phyloP scores from a whole-genome alignment of 1,140 invertebrate species.

The Drosophila parabipectinata region DNA sequence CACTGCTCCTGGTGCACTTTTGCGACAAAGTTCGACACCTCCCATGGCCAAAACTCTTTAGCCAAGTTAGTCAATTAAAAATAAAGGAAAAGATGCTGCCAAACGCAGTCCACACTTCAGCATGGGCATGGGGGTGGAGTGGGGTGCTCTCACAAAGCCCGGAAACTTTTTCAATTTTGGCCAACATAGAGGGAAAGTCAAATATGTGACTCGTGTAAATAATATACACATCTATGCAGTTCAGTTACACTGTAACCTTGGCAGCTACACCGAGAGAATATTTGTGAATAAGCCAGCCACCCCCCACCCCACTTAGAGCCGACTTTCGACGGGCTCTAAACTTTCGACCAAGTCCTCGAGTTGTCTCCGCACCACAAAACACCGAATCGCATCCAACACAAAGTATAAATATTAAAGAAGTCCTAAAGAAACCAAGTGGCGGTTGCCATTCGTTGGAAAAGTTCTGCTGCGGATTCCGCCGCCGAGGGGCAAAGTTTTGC shows the following conservation, averaged over 20 bases:
- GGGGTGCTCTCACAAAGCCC: background rate
- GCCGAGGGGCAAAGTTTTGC: conserved; percentile 53
- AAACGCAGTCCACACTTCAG: conserved; percentile 7
- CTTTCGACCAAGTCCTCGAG: conserved; percentile 42
- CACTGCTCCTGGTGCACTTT: background rate
- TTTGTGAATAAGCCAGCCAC: background rate
- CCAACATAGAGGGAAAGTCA: conserved; percentile 54
- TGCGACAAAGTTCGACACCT: conserved; percentile 17
- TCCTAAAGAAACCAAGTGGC: conserved; percentile 53
- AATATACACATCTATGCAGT: conserved; percentile 52
- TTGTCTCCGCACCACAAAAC: conserved; percentile 49
- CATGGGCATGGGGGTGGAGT: too few relatives aligned
- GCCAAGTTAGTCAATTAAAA: conserved; percentile 46
- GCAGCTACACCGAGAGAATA: background rate
- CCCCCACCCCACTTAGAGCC: conserved; percentile 24
- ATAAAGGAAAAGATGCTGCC: conserved; percentile 16
- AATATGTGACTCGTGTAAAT: conserved; percentile 66
- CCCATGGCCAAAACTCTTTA: conserved; percentile 1
- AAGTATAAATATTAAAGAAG: conserved; percentile 45
- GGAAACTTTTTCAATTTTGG: conserved; percentile 68
- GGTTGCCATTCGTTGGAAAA: conserved; percentile 46
- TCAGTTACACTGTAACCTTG: conserved; percentile 29
- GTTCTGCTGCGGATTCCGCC: conserved; percentile 55
- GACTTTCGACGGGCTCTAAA: conserved; percentile 42
- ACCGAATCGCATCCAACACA: conserved; percentile 31